A percentile compares a stretch with the other conserved stretches of the same genome.
These are phyloP conservation scores for Hemaris fuciformis DNA, from an alignment of 2,888 invertebrate species.

Conservation along the genomic window DNA sequence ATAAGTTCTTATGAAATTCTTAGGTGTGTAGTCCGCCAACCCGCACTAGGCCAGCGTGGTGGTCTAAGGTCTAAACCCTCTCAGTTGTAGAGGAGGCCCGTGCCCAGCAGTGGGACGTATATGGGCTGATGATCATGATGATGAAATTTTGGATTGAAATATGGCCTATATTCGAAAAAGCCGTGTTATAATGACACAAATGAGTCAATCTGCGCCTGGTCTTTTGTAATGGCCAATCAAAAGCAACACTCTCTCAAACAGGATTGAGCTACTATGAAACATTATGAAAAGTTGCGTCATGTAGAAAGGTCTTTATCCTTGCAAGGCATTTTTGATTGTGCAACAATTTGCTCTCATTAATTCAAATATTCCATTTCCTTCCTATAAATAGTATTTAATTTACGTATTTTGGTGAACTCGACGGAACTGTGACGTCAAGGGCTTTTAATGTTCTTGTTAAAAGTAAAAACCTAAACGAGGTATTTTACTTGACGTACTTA, in stretches of 20 bases:
- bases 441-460: background rate
- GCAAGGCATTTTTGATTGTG: slow-evolving; percentile 24
- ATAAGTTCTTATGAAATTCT: too few relatives aligned
- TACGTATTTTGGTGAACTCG: background rate
- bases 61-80: too few relatives aligned
- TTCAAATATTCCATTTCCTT: slow-evolving; percentile 5
- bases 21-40: too few relatives aligned
- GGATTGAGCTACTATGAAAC: slow-evolving; percentile 49
- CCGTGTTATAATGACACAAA: background rate
- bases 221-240: background rate
- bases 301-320: slow-evolving; percentile 63
- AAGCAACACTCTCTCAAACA: slow-evolving; percentile 22
- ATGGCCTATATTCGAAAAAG: background rate
- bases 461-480: background rate
- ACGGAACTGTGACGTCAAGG: background rate
- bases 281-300: slow-evolving; percentile 57
- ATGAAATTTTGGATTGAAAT: background rate
- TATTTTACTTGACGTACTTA: background rate
- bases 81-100: too few relatives aligned
- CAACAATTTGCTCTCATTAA: slow-evolving; percentile 10
- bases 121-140: too few relatives aligned
- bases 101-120: too few relatives aligned
- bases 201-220: background rate
- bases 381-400: background rate
- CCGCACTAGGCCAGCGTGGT: too few relatives aligned